These are phyloP conservation scores for Hexactinellida sp. DNA, from an alignment of 37 sponge, comb jelly and placozoan genomes.

Conservation along the genomic window DNA sequence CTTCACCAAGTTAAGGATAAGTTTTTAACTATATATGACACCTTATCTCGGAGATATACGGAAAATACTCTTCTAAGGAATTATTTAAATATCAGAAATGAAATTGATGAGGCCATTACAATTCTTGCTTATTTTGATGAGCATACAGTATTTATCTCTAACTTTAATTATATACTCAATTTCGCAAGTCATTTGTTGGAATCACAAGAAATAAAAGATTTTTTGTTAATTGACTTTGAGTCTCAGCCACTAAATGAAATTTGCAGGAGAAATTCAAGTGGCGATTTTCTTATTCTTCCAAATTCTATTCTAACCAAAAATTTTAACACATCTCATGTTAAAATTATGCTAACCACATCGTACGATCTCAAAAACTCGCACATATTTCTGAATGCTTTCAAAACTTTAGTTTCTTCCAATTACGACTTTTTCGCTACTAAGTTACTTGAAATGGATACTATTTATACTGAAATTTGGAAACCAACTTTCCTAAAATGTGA, in stretches of 20 bases:
- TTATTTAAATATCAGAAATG: too few species aligned
- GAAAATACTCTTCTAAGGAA: too few species aligned
- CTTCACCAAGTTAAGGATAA: not conserved
- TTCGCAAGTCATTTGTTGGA: not conserved
- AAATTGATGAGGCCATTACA: too few species aligned
- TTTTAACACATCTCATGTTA: not conserved
- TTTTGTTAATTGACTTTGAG: not conserved
- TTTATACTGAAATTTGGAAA: not conserved
- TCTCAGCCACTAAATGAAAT: constrained; percentile 1
- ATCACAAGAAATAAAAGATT: not conserved
- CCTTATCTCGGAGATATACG: not conserved
- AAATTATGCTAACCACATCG: not conserved
- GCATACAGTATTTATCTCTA: not conserved
- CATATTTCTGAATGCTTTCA: not conserved
- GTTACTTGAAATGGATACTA: not conserved
- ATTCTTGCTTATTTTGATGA: not conserved
- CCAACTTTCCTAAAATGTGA: not conserved
- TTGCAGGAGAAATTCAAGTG: not conserved
- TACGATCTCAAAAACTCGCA: not conserved
- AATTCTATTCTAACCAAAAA: not conserved
- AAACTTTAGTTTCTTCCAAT: not conserved
- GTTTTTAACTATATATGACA: not conserved
- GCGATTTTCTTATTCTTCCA: not conserved
- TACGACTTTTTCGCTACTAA: not conserved
- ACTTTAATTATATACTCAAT: not conserved